Conservation (phyloP, 2,797 vertebrate genomes). For the Sternarchorhynchus goeldii region DNA sequence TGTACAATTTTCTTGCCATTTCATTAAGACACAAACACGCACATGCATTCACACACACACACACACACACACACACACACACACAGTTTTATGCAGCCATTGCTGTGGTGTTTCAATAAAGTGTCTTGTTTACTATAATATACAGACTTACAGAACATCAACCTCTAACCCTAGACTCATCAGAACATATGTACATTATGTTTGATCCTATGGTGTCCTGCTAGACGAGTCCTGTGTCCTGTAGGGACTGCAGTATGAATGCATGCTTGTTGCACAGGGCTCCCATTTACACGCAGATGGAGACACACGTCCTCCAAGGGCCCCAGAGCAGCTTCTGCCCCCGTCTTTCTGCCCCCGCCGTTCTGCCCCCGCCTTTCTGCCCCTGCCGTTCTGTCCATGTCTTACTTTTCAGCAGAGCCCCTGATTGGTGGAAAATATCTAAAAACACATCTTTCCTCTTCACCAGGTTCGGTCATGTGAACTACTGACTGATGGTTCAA, state of each 20-base stretch:
- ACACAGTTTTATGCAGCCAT: background rate
- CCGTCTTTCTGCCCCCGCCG: background rate
- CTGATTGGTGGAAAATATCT: slow-evolving; percentile 10
- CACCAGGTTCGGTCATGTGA: slow-evolving; percentile 22
- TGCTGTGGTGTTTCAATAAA: background rate
- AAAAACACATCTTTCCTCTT: background rate
- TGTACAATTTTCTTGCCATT: background rate
- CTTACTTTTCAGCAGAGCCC: background rate
- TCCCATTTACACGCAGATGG: background rate
- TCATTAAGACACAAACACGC: background rate
- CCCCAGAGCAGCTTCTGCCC: too few relatives aligned
- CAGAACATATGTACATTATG: too few relatives aligned
- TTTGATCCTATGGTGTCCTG: too few relatives aligned
- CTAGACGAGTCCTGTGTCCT: too few relatives aligned
- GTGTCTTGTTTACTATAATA: too few relatives aligned
- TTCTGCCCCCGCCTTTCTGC: background rate
- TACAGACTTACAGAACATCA: too few relatives aligned
- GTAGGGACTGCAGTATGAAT: too few relatives aligned
- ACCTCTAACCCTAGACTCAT: too few relatives aligned
- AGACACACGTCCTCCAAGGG: background rate
- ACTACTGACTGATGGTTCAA: slow-evolving; percentile 5
- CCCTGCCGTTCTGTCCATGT: too few relatives aligned
- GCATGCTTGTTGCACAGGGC: too few relatives aligned
- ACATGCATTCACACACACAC: background rate
- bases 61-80: background rate